Percentiles rank a stretch among this genome's conserved stretches.
Evolutionary conservation across 2,113 vertebrate species (phyloP).

Genomic region (Phrynosoma blainvillii): DNA sequence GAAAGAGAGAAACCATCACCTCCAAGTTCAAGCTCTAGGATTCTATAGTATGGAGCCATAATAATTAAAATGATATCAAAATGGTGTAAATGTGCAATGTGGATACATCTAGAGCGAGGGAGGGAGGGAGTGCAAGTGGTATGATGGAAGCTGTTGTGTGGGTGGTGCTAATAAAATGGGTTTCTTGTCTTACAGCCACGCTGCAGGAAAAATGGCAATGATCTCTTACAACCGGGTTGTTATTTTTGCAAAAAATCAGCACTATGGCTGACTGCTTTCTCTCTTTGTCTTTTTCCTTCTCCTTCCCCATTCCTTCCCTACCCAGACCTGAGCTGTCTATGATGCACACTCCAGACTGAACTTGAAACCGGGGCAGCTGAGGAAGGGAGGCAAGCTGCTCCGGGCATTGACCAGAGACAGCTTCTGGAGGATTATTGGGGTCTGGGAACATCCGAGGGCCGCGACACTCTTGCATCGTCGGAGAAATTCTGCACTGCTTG

Average conservation of each 20-base stretch:
- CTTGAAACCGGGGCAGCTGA: background rate
- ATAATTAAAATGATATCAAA: no score
- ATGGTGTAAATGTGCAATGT: no score
- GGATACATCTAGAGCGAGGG: background rate
- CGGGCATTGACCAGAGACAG: background rate
- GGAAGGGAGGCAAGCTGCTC: background rate
- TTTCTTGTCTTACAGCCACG: no score
- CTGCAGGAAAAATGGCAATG: background rate
- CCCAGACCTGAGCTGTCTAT: conserved; percentile 15
- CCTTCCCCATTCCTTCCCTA: background rate
- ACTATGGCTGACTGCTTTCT: background rate
- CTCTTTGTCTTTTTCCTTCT: background rate
- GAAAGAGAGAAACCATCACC: no score
- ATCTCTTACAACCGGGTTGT: no score
- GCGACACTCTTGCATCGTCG: no score
- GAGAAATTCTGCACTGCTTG: background rate
- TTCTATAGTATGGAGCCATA: no score
- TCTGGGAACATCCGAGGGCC: background rate
- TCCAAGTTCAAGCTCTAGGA: no score
- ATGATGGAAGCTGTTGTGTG: no score
- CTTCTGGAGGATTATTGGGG: background rate
- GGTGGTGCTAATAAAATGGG: no score
- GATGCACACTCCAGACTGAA: conserved; percentile 32
- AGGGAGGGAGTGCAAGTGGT: background rate
- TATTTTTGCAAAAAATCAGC: no score